phyloP scores from a whole-genome alignment of 2,113 vertebrate species.

The Brienomyrus longianalis region DNA sequence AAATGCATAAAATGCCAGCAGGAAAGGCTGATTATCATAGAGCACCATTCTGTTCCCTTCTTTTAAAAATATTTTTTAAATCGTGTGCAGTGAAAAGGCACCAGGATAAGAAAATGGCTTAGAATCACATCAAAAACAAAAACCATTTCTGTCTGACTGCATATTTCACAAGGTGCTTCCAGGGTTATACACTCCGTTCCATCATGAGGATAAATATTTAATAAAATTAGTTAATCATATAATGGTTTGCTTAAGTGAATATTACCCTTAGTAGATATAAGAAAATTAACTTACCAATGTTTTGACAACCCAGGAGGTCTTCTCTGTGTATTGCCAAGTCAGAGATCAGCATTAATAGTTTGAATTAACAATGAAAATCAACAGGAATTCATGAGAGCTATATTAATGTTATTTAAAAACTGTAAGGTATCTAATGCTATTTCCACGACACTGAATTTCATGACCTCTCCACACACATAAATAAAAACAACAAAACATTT shows the following conservation, averaged over 20 bases:
- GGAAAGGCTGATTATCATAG: conserved; percentile 4
- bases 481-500: neutral
- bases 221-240: neutral
- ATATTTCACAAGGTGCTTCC: neutral
- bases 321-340: neutral
- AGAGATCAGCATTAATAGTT: neutral
- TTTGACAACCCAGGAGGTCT: neutral
- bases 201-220: neutral
- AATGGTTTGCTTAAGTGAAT: conserved; percentile 4
- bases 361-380: neutral
- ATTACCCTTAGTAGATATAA: neutral
- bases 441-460: neutral
- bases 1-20: neutral
- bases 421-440: neutral
- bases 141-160: neutral
- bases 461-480: neutral
- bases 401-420: neutral
- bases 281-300: neutral
- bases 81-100: neutral
- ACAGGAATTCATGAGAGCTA: neutral
- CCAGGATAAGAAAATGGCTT: neutral
- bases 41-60: neutral
- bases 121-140: conserved; percentile 9
- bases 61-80: neutral
- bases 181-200: neutral